These are phyloP conservation scores for Armadillidium nasatum DNA, from an alignment of 1,140 invertebrate genomes.

Conservation along the genomic window DNA sequence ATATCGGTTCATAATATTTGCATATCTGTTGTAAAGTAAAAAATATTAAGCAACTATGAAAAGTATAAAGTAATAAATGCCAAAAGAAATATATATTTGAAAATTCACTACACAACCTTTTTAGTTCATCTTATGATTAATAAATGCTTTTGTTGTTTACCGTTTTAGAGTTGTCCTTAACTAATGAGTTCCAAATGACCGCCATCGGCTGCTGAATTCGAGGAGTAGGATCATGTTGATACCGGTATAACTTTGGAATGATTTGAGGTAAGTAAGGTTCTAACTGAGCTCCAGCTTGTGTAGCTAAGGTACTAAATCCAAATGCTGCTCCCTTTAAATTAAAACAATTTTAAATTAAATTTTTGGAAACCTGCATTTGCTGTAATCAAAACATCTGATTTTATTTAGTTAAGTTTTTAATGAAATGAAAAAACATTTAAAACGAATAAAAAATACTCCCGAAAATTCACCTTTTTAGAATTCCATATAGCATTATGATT, in stretches of 20 bases:
- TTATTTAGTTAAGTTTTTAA: not conserved
- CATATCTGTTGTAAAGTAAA: conserved; percentile 61
- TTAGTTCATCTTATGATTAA: too few species aligned
- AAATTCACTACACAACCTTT: too few species aligned
- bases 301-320: conserved; percentile 78
- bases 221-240: conserved; percentile 80
- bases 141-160: conserved; percentile 46
- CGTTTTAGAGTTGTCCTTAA: conserved; percentile 76
- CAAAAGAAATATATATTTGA: too few species aligned
- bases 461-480: conserved; percentile 59
- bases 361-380: too few species aligned
- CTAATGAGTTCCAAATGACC: conserved; percentile 83
- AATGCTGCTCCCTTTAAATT: conserved; percentile 73
- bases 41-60: not conserved
- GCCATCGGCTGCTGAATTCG: conserved; percentile 86
- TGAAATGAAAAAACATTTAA: not conserved
- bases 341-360: conserved; percentile 12
- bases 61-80: too few species aligned
- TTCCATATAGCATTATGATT: conserved; percentile 93
- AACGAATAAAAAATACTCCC: too few species aligned
- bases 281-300: conserved; percentile 73
- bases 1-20: conserved; percentile 78
- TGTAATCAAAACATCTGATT: conserved; percentile 12
- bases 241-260: conserved; percentile 75
- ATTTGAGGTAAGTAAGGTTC: conserved; percentile 75